Evolutionary conservation across 1,140 invertebrate genomes (phyloP).

Genomic region (Panonychus citri): DNA sequence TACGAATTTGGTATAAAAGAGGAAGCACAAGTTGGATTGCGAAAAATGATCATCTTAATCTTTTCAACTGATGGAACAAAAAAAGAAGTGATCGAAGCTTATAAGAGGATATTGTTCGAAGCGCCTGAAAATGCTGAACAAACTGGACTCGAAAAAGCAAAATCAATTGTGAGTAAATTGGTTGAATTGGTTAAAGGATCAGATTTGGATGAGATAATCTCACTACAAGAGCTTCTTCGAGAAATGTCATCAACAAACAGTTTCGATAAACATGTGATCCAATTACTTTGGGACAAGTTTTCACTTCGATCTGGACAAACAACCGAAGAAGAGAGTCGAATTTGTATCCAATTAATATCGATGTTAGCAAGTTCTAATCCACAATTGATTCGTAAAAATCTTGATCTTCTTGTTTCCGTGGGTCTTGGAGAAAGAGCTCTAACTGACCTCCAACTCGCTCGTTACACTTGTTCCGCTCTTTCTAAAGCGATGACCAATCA

Average conservation of each 20-base stretch:
- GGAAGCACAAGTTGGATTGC: slow-evolving; percentile 40
- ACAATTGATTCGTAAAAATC: slow-evolving; percentile 31
- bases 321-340: slow-evolving; percentile 36
- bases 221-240: slow-evolving; percentile 44
- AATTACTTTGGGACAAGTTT: slow-evolving; percentile 58
- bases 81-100: slow-evolving; percentile 34
- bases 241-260: slow-evolving; percentile 30
- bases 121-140: not conserved
- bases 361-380: slow-evolving; percentile 37
- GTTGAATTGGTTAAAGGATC: slow-evolving; percentile 32
- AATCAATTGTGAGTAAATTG: slow-evolving; percentile 34
- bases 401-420: slow-evolving; percentile 32
- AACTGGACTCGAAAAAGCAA: slow-evolving; percentile 22
- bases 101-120: slow-evolving; percentile 35
- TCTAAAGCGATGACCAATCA: slow-evolving; percentile 24
- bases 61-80: slow-evolving; percentile 39
- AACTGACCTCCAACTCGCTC: slow-evolving; percentile 30
- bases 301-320: slow-evolving; percentile 45
- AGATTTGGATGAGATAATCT: slow-evolving; percentile 36
- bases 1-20: slow-evolving; percentile 44
- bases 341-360: slow-evolving; percentile 42
- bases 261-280: slow-evolving; percentile 26
- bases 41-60: slow-evolving; percentile 47
- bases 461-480: slow-evolving; percentile 34
- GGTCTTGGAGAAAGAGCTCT: slow-evolving; percentile 29